Percentiles rank a stretch among this genome's conserved stretches.
Conservation (phyloP, 1,140 invertebrate genomes). For the Melitaea cinxia region DNA sequence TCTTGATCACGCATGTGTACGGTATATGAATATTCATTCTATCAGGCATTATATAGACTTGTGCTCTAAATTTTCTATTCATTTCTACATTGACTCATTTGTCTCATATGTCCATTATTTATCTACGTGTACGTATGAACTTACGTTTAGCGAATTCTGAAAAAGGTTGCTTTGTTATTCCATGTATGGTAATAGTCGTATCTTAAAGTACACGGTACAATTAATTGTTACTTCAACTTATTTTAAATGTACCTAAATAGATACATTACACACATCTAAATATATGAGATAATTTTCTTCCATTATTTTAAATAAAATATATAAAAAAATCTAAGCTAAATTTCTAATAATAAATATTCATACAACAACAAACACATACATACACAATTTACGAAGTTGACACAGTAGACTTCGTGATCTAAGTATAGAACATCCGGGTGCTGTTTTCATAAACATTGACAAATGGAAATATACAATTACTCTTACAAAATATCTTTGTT, state of each 20-base stretch:
- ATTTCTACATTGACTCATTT: slow-evolving; percentile 8
- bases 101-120: too few relatives aligned
- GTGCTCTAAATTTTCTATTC: slow-evolving; percentile 19
- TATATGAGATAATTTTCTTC: too few relatives aligned
- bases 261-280: too few relatives aligned
- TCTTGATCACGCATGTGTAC: slow-evolving; percentile 29
- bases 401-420: not conserved
- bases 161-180: not conserved
- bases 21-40: slow-evolving; percentile 28
- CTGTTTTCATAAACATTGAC: slow-evolving; percentile 2
- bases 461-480: slow-evolving; percentile 11
- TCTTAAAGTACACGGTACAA: not conserved
- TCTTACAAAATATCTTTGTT: not conserved
- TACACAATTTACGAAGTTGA: too few relatives aligned
- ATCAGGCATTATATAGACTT: not conserved
- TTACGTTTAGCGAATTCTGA: not conserved
- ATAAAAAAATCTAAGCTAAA: too few relatives aligned
- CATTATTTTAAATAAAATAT: too few relatives aligned
- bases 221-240: too few relatives aligned
- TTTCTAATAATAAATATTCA: too few relatives aligned
- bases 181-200: not conserved
- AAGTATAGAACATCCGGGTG: not conserved
- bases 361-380: too few relatives aligned
- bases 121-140: not conserved
- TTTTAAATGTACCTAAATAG: too few relatives aligned